These are phyloP conservation scores for Hirtodrosophila trivittata DNA, from an alignment of 2,888 invertebrate species.

Conservation along the genomic window DNA sequence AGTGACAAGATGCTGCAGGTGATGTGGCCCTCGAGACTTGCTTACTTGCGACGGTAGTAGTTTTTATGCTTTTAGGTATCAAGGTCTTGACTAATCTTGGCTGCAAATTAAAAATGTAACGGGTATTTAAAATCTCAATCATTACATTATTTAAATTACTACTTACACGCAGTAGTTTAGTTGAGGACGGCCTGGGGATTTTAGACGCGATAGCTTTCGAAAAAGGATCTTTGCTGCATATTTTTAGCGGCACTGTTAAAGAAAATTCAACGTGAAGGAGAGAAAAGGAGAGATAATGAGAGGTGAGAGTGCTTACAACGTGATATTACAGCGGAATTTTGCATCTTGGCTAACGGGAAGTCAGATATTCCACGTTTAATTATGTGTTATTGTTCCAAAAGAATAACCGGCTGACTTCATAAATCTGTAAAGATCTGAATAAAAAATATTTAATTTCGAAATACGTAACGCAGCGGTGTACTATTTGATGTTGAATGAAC, in stretches of 20 bases:
- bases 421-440: conserved; percentile 21
- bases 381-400: conserved; percentile 12
- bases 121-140: too few relatives aligned
- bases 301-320: not conserved
- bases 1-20: too few relatives aligned
- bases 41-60: too few relatives aligned
- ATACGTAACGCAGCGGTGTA: conserved; percentile 22
- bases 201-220: too few relatives aligned
- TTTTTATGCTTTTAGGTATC: not conserved
- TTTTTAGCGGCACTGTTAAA: not conserved
- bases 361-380: not conserved
- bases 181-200: too few relatives aligned
- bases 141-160: too few relatives aligned
- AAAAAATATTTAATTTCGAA: conserved; percentile 43
- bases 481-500: conserved; percentile 35
- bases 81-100: too few relatives aligned
- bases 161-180: too few relatives aligned
- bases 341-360: conserved; percentile 22
- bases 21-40: too few relatives aligned
- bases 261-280: too few relatives aligned
- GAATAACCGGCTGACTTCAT: conserved; percentile 8
- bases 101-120: too few relatives aligned
- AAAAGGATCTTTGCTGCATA: not conserved
- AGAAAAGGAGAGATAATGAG: too few relatives aligned
- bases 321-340: conserved; percentile 31